These are phyloP conservation scores for Psix sp. DNA, from an alignment of 1,140 invertebrate genomes.

Conservation along the genomic window DNA sequence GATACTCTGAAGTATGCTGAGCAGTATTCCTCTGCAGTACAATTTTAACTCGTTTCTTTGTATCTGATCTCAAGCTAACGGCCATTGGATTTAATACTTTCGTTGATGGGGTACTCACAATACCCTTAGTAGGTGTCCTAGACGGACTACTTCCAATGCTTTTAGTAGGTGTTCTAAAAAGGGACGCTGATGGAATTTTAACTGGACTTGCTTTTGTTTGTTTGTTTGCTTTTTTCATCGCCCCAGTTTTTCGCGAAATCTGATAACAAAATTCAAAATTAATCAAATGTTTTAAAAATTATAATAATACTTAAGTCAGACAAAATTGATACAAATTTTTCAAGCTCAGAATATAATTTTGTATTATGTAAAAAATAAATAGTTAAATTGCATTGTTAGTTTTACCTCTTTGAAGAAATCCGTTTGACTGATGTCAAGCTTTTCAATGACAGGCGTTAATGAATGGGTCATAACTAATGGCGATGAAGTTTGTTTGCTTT, in stretches of 20 bases:
- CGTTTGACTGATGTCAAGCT: conserved; percentile 10
- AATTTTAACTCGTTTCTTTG: conserved; percentile 81
- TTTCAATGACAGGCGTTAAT: conserved; percentile 19
- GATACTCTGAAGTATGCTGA: conserved; percentile 83
- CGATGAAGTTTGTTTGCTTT: conserved; percentile 4
- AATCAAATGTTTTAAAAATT: too few relatives aligned
- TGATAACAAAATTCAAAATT: too few relatives aligned
- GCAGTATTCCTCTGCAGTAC: conserved; percentile 81
- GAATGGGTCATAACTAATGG: conserved; percentile 5
- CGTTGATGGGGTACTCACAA: background rate
- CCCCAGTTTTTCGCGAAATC: too few relatives aligned
- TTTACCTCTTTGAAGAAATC: conserved; percentile 25
- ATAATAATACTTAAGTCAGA: too few relatives aligned
- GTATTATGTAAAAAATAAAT: too few relatives aligned
- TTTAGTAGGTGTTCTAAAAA: conserved; percentile 2
- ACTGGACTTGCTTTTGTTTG: background rate
- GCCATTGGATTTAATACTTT: conserved; percentile 37
- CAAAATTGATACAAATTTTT: too few relatives aligned
- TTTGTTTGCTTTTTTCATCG: too few relatives aligned
- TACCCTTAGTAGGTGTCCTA: conserved; percentile 1
- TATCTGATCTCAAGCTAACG: conserved; percentile 23
- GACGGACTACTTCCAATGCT: background rate
- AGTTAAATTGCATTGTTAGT: background rate
- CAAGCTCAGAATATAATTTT: too few relatives aligned
- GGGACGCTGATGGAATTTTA: background rate